Percentiles rank a stretch among this genome's conserved stretches.
Conservation (phyloP, 2,888 invertebrate species). For the Lycocerus yunnanus region DNA sequence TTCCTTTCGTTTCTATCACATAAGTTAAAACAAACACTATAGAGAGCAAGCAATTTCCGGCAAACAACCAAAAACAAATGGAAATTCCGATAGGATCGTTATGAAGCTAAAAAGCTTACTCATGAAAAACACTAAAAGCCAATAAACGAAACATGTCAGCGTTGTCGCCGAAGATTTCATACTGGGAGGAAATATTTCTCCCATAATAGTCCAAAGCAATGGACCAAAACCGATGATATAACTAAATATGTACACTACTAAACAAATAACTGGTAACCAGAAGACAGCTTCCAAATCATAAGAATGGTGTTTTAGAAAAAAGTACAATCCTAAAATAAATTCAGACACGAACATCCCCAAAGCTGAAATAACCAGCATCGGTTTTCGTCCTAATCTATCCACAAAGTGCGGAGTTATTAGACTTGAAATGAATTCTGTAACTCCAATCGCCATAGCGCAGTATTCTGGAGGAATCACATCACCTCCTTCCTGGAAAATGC, state of each 20-base stretch:
- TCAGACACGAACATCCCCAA: conserved; percentile 67
- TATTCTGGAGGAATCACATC: conserved; percentile 62
- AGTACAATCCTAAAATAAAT: conserved; percentile 63
- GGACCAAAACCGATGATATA: conserved; percentile 76
- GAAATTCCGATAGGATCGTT: conserved; percentile 61
- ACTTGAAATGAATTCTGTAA: conserved; percentile 75
- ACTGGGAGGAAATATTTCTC: conserved; percentile 79
- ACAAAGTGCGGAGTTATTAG: conserved; percentile 72
- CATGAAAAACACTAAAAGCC: conserved; percentile 73
- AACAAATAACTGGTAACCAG: conserved; percentile 71
- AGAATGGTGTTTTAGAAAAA: conserved; percentile 63
- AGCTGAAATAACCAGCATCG: conserved; percentile 71
- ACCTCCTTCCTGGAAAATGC: conserved; percentile 70
- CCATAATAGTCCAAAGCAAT: conserved; percentile 79
- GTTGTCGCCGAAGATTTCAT: conserved; percentile 75
- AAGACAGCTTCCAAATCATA: conserved; percentile 57
- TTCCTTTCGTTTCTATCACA: conserved; percentile 85
- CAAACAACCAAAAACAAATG: conserved; percentile 72
- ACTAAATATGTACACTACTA: conserved; percentile 72
- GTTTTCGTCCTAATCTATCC: conserved; percentile 73
- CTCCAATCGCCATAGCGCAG: conserved; percentile 74
- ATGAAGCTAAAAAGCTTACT: conserved; percentile 70
- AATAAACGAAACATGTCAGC: conserved; percentile 74
- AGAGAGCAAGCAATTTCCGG: conserved; percentile 59
- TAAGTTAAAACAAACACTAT: conserved; percentile 73